A percentile compares a stretch with the other conserved stretches of the same genome.
phyloP scores from a whole-genome alignment of 2,888 invertebrate genomes.

The Dryobota labecula region DNA sequence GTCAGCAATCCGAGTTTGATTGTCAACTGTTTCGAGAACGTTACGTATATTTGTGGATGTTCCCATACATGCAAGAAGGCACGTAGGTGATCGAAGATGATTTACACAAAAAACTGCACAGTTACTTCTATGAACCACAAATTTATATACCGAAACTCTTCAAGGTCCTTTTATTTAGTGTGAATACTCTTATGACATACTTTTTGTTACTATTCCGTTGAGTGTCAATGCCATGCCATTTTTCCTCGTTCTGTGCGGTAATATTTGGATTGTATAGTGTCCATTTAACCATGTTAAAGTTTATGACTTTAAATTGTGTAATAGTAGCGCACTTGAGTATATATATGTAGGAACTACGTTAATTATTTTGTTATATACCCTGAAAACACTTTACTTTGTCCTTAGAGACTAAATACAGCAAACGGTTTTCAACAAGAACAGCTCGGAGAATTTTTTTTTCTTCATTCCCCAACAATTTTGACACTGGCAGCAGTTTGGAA shows the following conservation, averaged over 20 bases:
- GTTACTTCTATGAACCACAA: neutral
- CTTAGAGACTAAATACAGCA: too few species aligned
- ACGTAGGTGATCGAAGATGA: constrained; percentile 24
- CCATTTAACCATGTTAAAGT: neutral
- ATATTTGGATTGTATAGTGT: neutral
- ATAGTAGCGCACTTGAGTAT: neutral
- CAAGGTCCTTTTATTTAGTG: neutral
- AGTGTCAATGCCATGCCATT: constrained; percentile 13
- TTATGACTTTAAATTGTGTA: neutral
- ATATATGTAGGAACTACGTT: too few species aligned
- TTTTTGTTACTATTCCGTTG: constrained; percentile 8
- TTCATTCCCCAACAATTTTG: too few species aligned
- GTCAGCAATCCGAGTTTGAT: constrained; percentile 38
- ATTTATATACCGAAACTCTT: neutral
- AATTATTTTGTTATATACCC: too few species aligned
- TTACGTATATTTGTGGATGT: neutral
- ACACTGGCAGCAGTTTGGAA: too few species aligned
- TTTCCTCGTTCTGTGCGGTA: neutral
- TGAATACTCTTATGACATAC: neutral
- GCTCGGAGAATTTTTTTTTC: too few species aligned
- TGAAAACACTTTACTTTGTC: too few species aligned
- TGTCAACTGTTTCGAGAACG: constrained; percentile 24
- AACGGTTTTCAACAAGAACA: too few species aligned
- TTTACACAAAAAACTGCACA: neutral
- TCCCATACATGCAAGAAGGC: constrained; percentile 38